Evolutionary conservation across 2,113 vertebrate genomes (phyloP).

Genomic region (Rutilus rutilus): DNA sequence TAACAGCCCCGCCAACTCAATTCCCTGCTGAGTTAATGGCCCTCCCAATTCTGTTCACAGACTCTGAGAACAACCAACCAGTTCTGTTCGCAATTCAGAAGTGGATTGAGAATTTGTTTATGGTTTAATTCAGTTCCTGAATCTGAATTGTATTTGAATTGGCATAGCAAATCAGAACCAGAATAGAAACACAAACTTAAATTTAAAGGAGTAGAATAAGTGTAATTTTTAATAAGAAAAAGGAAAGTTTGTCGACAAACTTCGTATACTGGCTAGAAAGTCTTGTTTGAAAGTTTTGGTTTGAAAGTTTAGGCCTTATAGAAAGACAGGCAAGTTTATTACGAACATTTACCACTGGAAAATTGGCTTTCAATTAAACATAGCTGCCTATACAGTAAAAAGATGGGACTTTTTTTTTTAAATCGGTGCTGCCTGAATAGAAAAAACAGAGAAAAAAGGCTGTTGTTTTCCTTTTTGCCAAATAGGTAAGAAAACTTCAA

Average conservation of each 20-base stretch:
- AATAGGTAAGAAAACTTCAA: too few relatives aligned
- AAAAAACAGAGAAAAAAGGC: too few relatives aligned
- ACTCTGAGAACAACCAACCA: background rate
- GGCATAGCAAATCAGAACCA: background rate
- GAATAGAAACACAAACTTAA: background rate
- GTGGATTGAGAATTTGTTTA: background rate
- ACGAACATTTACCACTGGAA: background rate
- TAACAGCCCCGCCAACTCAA: conserved; percentile 22
- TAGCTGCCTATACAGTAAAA: too few relatives aligned
- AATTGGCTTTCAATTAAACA: too few relatives aligned
- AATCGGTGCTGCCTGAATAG: too few relatives aligned
- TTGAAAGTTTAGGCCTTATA: background rate
- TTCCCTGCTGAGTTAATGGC: conserved; percentile 36
- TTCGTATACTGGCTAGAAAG: background rate
- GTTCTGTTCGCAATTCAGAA: background rate
- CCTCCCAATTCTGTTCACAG: conserved; percentile 18
- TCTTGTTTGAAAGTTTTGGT: background rate
- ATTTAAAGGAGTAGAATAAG: background rate
- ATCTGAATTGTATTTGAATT: background rate
- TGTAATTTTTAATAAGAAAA: background rate
- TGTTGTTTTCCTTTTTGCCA: too few relatives aligned
- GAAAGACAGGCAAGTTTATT: background rate
- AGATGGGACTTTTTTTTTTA: too few relatives aligned
- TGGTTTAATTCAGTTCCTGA: background rate
- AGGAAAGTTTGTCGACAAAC: background rate